Evolutionary conservation across 2,113 vertebrate species (phyloP).

Genomic region (Hippocampus barbouri): DNA sequence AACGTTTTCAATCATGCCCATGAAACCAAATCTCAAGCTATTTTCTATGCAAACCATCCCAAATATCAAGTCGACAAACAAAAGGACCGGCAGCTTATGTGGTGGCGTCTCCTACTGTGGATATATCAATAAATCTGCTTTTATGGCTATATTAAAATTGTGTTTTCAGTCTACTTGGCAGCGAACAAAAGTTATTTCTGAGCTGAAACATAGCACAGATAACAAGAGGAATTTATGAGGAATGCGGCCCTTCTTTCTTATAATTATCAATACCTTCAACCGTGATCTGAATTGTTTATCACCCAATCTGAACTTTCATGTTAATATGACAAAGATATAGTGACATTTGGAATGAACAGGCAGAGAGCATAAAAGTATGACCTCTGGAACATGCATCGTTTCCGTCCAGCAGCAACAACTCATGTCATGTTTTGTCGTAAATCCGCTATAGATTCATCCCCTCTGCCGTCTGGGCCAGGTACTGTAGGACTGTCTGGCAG

Average conservation of each 20-base stretch:
- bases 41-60: constrained; percentile 21
- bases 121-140: neutral
- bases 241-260: constrained; percentile 16
- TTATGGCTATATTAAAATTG: neutral
- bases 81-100: constrained; percentile 4
- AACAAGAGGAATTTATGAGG: constrained; percentile 28
- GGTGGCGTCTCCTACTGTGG: constrained; percentile 12
- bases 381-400: constrained; percentile 35
- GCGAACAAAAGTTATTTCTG: neutral
- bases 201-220: constrained; percentile 22
- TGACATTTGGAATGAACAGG: constrained; percentile 26
- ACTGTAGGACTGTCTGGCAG: constrained; percentile 45
- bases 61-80: neutral
- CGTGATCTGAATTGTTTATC: constrained; percentile 46
- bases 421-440: constrained; percentile 47
- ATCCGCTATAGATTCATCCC: constrained; percentile 40
- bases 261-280: constrained; percentile 16
- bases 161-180: constrained; percentile 18
- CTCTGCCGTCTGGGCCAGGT: constrained; percentile 47
- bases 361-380: constrained; percentile 42
- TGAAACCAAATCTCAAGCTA: neutral
- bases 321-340: constrained; percentile 49
- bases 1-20: neutral
- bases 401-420: constrained; percentile 43
- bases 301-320: constrained; percentile 27